Base-by-base conservation (phyloP, 2,888 invertebrate species). In the Lutraria lutraria region DNA sequence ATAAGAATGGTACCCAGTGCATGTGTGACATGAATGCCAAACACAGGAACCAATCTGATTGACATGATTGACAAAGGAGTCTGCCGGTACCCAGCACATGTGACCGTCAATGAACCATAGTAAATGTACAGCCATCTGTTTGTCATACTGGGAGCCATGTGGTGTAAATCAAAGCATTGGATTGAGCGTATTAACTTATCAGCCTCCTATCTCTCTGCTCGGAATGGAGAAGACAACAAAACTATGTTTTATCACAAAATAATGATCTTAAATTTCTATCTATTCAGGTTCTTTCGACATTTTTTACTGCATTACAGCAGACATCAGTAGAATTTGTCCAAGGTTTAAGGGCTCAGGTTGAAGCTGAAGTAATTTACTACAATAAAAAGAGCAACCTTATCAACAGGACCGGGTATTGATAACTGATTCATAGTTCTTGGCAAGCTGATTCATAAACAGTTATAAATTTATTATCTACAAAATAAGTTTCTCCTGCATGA, bases 51-150 rank as follows among this genome's bases (percentile, higher is more conserved):
- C 80, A 80, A 76, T 31, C 80, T 85, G 85, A 85, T 85, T 85
- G 79, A 85, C 85, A 85, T 85, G 85, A 85, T 85, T 85, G 85
- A 85, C 80, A 85, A 79, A 31, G 72, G 85, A 52, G 53, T 80
- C 80, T 85, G 80, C 60, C 53, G 80, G 60, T 80, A 43, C 80
- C 63, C 60, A 25, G 60, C 85, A 86, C 83, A 84, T 88, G 86
- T 88, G 92, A 88, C 72, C 87, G 81, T 83, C 87, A 89, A 54
- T 91, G 92, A 90, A 85, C 92, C 90, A 60, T 89, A 82, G 72
- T 83, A 86, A 82, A 86, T 54, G 53, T 16, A 80, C 31, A 76
- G 91, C 91, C 91, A 91, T 91, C 89, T 91, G 91, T 79, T 76
- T 84, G 84, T 84, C 84, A 84, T 84, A 76, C 34, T 2, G 76